Evolutionary conservation across 2,113 vertebrate species (phyloP).

Genomic region (Indri indri): DNA sequence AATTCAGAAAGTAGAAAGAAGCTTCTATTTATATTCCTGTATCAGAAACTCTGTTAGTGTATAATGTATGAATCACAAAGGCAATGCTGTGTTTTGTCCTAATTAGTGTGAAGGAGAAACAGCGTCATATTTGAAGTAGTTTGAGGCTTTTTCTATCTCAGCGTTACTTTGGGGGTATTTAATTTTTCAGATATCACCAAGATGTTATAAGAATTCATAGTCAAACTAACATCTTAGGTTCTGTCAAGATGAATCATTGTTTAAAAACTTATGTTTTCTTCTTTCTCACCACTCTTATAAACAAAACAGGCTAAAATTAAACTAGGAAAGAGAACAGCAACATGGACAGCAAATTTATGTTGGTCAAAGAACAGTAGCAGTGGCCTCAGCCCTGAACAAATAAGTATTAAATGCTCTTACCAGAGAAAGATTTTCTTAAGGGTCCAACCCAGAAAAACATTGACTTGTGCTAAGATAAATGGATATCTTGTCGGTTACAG

Average conservation of each 20-base stretch:
- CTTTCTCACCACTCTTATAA: not conserved
- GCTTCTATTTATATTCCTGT: slow-evolving; percentile 53
- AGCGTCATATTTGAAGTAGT: not conserved
- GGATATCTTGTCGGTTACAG: not conserved
- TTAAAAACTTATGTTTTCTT: not conserved
- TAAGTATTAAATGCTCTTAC: not conserved
- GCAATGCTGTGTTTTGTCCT: slow-evolving; percentile 25
- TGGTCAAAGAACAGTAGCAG: not conserved
- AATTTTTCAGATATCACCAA: not conserved
- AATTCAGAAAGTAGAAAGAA: slow-evolving; percentile 55
- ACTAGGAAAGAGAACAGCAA: not conserved
- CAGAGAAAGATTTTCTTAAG: not conserved
- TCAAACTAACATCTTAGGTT: not conserved
- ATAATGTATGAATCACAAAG: slow-evolving; percentile 54
- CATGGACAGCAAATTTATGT: not conserved
- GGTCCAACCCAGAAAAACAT: not conserved
- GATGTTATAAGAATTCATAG: not conserved
- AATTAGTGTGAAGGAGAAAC: slow-evolving; percentile 49
- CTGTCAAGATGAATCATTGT: not conserved
- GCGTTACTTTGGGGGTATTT: not conserved
- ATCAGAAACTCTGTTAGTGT: slow-evolving; percentile 55
- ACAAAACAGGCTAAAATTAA: not conserved
- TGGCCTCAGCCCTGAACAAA: not conserved
- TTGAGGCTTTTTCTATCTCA: not conserved
- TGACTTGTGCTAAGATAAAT: not conserved